Base-by-base conservation (phyloP, 92 coral and sea anemone genomes). In the Montipora capitata region DNA sequence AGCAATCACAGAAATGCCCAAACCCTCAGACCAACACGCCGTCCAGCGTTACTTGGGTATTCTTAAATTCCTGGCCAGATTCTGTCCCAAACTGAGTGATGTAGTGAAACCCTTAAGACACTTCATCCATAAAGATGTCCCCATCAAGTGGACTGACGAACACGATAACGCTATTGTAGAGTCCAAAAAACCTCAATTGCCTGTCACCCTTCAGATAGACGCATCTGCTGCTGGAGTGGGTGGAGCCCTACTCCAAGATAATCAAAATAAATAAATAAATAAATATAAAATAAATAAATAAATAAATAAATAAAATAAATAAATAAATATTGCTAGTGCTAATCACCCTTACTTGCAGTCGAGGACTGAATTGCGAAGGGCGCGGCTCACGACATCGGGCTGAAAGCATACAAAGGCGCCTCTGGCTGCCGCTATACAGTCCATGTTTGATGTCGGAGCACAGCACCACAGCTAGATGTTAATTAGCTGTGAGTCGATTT, bases 1-100 rank as follows among this genome's bases (percentile, higher is more conserved):
- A 58, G 91, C 85, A 51, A 87, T 87, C 48, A 38, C 85, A 78
- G 42, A 40, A 62, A 86, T 86, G 79, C 90, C 85, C 69, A 86
- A 54, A 52, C 80, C 79, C 16, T 7, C 66, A 76, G 90, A 78
- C 84, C 57, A 68, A 66, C 72, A 52, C 12, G 40, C 82, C 43
- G 82, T 75, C 10, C 75, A 85, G 42, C 74, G 82, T 4, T 74
- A 74, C 56, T 76, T 85, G 84, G 84, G 90, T 52, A 27, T 27
- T 27, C 35, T 1, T 27, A 74, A 74, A n/a, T 84, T 74, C 88
- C 68, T 85, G 41, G 67, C 79, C 4, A 83, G 70, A 66, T 83
- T 69, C 43, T 83, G 80, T 18, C 87, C 79, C 39, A 71, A 57
- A 17, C 10, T 72, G 40, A 71, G 56, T 71, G 87, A 83, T 35